Conservation (phyloP, 2,797 vertebrate species). For the Champsocephalus gunnari region DNA sequence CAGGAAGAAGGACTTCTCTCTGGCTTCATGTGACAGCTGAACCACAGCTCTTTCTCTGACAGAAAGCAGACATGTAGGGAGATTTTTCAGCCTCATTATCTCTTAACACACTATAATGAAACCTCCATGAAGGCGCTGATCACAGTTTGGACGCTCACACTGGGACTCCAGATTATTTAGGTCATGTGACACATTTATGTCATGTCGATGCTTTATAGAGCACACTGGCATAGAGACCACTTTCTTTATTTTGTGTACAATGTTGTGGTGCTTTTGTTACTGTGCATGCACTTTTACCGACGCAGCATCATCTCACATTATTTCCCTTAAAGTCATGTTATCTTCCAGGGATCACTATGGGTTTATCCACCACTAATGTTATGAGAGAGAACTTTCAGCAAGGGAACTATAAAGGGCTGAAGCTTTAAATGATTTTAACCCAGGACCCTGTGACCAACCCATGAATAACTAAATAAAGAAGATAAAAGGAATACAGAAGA, state of each 20-base stretch:
- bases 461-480: constrained; percentile 2
- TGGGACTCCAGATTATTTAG: too few species aligned
- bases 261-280: neutral
- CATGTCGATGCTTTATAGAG: too few species aligned
- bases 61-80: constrained; percentile 28
- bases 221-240: too few species aligned
- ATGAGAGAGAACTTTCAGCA: neutral
- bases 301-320: neutral
- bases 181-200: too few species aligned
- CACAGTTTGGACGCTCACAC: too few species aligned
- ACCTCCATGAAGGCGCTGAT: too few species aligned
- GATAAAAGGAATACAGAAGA: constrained; percentile 1
- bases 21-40: constrained; percentile 17
- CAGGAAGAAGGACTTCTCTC: constrained; percentile 10
- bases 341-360: neutral
- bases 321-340: neutral
- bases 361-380: neutral
- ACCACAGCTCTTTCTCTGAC: constrained; percentile 42
- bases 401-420: neutral
- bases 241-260: too few species aligned
- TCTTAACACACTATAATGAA: constrained; percentile 8
- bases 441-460: constrained; percentile 2
- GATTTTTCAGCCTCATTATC: constrained; percentile 9
- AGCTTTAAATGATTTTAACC: neutral
- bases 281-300: neutral